These are phyloP conservation scores for Sycophila texana DNA, from an alignment of 2,888 invertebrate species.

Conservation along the genomic window DNA sequence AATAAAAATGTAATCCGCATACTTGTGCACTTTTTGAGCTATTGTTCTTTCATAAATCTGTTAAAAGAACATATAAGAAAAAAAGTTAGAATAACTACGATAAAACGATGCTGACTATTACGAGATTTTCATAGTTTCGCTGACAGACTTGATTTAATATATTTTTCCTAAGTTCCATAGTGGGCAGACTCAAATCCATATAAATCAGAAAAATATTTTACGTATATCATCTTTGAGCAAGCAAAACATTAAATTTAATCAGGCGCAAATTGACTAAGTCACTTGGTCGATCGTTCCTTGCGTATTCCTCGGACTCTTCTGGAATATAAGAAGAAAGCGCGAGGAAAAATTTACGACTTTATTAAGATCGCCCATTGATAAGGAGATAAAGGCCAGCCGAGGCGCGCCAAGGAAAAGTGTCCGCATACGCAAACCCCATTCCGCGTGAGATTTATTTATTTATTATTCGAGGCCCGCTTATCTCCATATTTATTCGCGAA, in stretches of 20 bases:
- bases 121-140: neutral
- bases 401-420: slow-evolving; percentile 48
- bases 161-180: neutral
- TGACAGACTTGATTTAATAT: neutral
- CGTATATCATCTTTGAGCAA: neutral
- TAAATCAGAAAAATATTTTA: neutral
- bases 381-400: slow-evolving; percentile 44
- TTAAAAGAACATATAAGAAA: neutral
- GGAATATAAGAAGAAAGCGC: neutral
- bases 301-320: neutral
- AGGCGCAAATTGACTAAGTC: slow-evolving; percentile 31
- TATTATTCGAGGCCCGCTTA: slow-evolving; percentile 50
- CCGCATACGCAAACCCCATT: slow-evolving; percentile 37
- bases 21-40: too few relatives aligned
- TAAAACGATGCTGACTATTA: neutral
- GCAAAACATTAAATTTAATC: slow-evolving; percentile 16
- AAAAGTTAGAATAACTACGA: too few relatives aligned
- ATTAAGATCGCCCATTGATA: slow-evolving; percentile 52
- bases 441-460: slow-evolving; percentile 54
- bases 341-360: slow-evolving; percentile 51
- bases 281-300: slow-evolving; percentile 19
- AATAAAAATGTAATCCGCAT: too few relatives aligned
- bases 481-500: slow-evolving; percentile 54
- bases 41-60: neutral
- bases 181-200: neutral